Base-by-base conservation (phyloP, 2,888 invertebrate genomes). In the Pachliopta kotzebuea region DNA sequence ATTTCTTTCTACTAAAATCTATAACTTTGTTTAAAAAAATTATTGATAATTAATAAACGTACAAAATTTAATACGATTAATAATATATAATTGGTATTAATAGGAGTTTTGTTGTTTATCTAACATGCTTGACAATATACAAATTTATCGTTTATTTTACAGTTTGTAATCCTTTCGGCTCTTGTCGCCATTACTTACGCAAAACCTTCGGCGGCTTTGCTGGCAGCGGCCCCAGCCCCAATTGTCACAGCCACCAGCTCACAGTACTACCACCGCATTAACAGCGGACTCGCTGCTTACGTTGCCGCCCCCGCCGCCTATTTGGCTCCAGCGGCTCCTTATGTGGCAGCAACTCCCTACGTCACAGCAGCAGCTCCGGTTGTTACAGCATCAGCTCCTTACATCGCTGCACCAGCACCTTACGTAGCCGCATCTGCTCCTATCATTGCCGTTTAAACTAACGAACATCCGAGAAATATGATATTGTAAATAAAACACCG, bases 181-280 rank as follows among this genome's bases (percentile, higher is more conserved):
- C 76, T 90, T 56, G 76, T 88, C 71, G 86, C 88, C 67, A 70
- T 89, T 63, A 62, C 62, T 18, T 52, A 20, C 7, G 78, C 82
- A 4, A 78, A 79, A 17, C 90, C 89, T 58, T 89, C 90, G 71
- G 89, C 88, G 0, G 71, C 78, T 3, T 68, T 87, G 9, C 53
- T 86, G 17, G 83, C 83, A 67, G 91, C 86, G 2, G 86, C 83
- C 0, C 88, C 90, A 1, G 87, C 89, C 1, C 90, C 93, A 0
- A 84, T 93, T 17, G 93, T 94, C 65, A 95, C 95, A 0, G 94
- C 95, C 4, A 92, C 93, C 74, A 95, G 95, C 83, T 94, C 94
- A 24, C 95, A 95, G 79, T 94, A 94, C 73, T 90, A 94, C 80
- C 93, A 94, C 63, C 92, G 94, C 71, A 93, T 93, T 78, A 93